These are phyloP conservation scores for Eristalinus sepulchralis DNA, from an alignment of 2,888 invertebrate species.

Conservation along the genomic window DNA sequence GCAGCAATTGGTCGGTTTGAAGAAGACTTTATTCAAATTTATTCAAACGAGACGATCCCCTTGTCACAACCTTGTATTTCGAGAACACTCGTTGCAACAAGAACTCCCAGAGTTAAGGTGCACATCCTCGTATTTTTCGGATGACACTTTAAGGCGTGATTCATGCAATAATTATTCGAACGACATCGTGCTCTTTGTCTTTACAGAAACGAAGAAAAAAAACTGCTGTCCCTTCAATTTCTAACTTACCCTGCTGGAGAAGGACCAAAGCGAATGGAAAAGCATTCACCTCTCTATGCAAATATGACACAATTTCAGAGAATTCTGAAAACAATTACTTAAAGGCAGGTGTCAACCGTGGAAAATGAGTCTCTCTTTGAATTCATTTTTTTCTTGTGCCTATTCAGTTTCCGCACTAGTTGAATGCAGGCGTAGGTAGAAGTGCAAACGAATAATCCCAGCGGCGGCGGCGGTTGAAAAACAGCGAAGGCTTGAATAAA, in stretches of 20 bases:
- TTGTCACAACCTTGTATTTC: not conserved
- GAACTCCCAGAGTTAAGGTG: not conserved
- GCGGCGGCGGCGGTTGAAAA: not conserved
- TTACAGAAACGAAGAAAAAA: not conserved
- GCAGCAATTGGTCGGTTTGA: too few species aligned
- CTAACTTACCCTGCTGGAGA: too few species aligned
- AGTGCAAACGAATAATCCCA: conserved; percentile 17
- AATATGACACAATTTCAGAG: conserved; percentile 2
- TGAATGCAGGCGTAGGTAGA: conserved; percentile 46
- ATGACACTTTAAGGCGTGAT: not conserved
- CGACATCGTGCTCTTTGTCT: not conserved
- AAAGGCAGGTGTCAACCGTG: conserved; percentile 37
- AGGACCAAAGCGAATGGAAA: too few species aligned
- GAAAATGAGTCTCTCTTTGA: conserved; percentile 1
- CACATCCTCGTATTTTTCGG: not conserved
- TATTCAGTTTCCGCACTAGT: conserved; percentile 41
- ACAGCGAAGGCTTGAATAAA: conserved; percentile 12
- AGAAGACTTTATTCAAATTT: too few species aligned
- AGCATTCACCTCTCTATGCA: not conserved
- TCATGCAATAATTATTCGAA: not conserved
- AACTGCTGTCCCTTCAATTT: too few species aligned
- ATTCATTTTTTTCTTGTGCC: not conserved
- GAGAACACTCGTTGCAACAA: not conserved
- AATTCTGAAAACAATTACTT: conserved; percentile 35
- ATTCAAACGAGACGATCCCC: not conserved